Percentiles rank a stretch among this genome's conserved stretches.
Evolutionary conservation across 2,888 invertebrate genomes (phyloP).

Genomic region (Panzeria rudis): DNA sequence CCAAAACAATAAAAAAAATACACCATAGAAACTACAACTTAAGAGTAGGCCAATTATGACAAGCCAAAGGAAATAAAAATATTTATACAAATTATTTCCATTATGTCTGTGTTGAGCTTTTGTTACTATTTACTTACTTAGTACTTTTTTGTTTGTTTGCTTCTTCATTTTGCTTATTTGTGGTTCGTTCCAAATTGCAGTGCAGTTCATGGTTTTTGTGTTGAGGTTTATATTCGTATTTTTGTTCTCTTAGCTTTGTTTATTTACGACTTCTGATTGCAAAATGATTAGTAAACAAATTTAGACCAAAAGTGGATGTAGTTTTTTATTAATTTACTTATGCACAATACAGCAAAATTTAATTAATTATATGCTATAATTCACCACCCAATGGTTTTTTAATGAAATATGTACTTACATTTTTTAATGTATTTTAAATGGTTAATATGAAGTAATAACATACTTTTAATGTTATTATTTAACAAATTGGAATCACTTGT

Average conservation of each 20-base stretch:
- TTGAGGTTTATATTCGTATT: not conserved
- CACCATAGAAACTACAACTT: constrained; percentile 7
- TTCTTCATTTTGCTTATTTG: constrained; percentile 7
- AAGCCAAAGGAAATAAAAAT: constrained; percentile 51
- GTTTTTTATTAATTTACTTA: too few species aligned
- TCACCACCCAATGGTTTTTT: too few species aligned
- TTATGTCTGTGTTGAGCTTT: constrained; percentile 44
- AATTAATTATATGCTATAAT: too few species aligned
- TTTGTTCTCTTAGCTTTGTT: too few species aligned
- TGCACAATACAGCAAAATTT: not conserved
- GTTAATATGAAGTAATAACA: too few species aligned
- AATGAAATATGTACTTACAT: too few species aligned
- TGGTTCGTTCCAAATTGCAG: constrained; percentile 29
- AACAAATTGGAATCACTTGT: too few species aligned
- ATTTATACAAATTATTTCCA: constrained; percentile 60
- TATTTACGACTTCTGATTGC: constrained; percentile 40
- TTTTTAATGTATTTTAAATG: too few species aligned
- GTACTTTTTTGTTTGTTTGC: not conserved
- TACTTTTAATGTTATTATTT: too few species aligned
- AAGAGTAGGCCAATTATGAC: constrained; percentile 58
- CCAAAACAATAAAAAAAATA: not conserved
- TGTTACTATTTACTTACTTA: not conserved
- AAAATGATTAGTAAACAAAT: constrained; percentile 44
- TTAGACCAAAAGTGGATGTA: not conserved
- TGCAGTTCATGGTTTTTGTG: constrained; percentile 38